Base-by-base conservation (phyloP, 2,113 vertebrate species). In the Nycticebus coucang region DNA sequence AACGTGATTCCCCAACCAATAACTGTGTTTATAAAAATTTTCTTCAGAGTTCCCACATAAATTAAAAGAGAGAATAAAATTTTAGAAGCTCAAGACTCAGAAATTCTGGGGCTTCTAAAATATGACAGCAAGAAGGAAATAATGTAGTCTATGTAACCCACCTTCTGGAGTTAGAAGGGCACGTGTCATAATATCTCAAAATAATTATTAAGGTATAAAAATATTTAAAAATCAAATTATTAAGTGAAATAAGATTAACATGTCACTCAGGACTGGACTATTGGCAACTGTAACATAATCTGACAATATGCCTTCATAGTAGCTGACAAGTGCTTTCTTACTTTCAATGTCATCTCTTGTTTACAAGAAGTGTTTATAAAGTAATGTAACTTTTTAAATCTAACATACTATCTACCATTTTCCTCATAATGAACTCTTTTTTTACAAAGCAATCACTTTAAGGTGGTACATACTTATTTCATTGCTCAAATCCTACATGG, bases 361-460 rank as follows among this genome's bases (percentile, higher is more conserved):
- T 95, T 68, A 69, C 59, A 77, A 83, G n/a, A 95, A 88, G 28
- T 86, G 26, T 93, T 90, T 95, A 87, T 69, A 91, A 86, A 89
- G 55, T 77, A 77, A 75, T 37, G 33, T 33, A 35, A 81, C 71
- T 60, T 33, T 87, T 92, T 78, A 86, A 78, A 95, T 91, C 74
- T 87, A 94, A 53, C 11, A 62, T 24, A 41, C 13, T 45, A 68
- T 45, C 64, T 60, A 55, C 74, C 8, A 77, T 64, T 90, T 93
- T 88, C 21, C 24, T 91, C 28, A 41, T 91, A 96, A 89, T 50
- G 24, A 91, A 1, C 19, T 21, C 15, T 30, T 71, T 84, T 66
- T 6, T n/a, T 93, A 86, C 41, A 91, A 79, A 86, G 24, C 19
- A 81, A 88, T 86, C 17, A 62, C 21, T 30, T 80, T 74, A 88